Percentiles rank a stretch among this genome's conserved stretches.
These are phyloP conservation scores for Scatophagus argus DNA, from an alignment of 2,113 vertebrate genomes.

Conservation along the genomic window DNA sequence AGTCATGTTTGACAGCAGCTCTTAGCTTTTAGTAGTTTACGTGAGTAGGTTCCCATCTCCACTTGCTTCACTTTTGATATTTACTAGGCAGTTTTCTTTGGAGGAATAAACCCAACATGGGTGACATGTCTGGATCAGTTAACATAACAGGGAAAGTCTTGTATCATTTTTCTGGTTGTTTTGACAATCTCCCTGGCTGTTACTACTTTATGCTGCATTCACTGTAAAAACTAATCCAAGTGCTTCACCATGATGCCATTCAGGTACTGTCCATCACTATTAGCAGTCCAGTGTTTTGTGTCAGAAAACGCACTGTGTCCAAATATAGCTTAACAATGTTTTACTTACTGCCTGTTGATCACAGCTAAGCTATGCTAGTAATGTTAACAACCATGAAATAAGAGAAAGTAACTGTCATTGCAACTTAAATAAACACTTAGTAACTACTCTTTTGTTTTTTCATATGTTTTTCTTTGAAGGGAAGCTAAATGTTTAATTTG, in stretches of 20 bases:
- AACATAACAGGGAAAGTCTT: not conserved
- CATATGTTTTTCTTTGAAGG: not conserved
- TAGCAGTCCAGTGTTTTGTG: not conserved
- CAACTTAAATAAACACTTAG: not conserved
- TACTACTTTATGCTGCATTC: not conserved
- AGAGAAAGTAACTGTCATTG: not conserved
- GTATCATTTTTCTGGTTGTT: not conserved
- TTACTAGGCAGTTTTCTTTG: slow-evolving; percentile 11
- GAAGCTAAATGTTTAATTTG: not conserved
- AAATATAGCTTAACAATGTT: not conserved
- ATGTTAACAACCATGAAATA: not conserved
- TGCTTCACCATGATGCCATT: not conserved
- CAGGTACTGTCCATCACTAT: not conserved
- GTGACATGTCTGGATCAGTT: not conserved
- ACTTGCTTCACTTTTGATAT: not conserved
- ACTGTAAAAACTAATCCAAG: not conserved
- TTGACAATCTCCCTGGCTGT: not conserved
- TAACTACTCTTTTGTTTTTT: not conserved
- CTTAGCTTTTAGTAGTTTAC: slow-evolving; percentile 17
- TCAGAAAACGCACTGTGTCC: not conserved
- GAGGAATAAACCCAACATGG: not conserved
- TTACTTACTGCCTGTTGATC: not conserved
- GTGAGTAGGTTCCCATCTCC: not conserved
- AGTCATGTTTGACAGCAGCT: slow-evolving; percentile 8
- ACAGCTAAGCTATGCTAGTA: not conserved